phyloP scores from a whole-genome alignment of 2,888 invertebrate species.

The Drosophila falleni region DNA sequence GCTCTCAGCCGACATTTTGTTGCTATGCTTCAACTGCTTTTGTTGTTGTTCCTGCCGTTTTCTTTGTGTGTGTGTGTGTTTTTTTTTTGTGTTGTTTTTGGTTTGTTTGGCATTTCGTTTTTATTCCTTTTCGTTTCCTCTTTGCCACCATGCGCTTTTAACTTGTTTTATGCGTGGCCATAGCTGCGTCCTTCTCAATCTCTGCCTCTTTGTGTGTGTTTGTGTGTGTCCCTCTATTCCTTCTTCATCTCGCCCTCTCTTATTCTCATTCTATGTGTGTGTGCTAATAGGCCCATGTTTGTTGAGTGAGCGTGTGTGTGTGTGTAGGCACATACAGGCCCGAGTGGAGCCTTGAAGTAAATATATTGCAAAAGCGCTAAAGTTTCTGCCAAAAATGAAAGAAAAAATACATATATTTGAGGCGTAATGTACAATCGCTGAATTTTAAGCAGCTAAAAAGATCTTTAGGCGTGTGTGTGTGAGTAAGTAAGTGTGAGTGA shows the following conservation, averaged over 20 bases:
- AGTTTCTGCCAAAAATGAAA: slow-evolving; percentile 50
- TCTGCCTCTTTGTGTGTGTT: slow-evolving; percentile 4
- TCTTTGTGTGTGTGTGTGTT: slow-evolving; percentile 6
- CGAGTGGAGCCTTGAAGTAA: slow-evolving; percentile 65
- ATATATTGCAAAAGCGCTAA: slow-evolving; percentile 67
- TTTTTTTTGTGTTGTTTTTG: slow-evolving; percentile 40
- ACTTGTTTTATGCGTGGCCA: slow-evolving; percentile 55
- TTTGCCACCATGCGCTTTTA: slow-evolving; percentile 37
- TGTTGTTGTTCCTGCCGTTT: slow-evolving; percentile 23
- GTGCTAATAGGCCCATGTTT: slow-evolving; percentile 50
- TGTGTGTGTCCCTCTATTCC: background rate
- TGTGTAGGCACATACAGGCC: slow-evolving; percentile 21
- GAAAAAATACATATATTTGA: slow-evolving; percentile 34
- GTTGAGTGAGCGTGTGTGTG: slow-evolving; percentile 31
- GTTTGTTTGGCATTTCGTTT: slow-evolving; percentile 73
- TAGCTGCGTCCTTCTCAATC: slow-evolving; percentile 38
- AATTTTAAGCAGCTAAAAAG: slow-evolving; percentile 68
- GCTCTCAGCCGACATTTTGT: slow-evolving; percentile 38
- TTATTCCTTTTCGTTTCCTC: slow-evolving; percentile 64
- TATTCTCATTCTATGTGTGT: slow-evolving; percentile 14
- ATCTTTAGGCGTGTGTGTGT: slow-evolving; percentile 28
- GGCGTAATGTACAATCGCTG: slow-evolving; percentile 52
- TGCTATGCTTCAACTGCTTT: slow-evolving; percentile 24
- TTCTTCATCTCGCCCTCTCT: background rate
- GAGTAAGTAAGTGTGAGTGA: background rate